These are phyloP conservation scores for Psittacula cyanocephala DNA, from an alignment of 2,113 vertebrate genomes.

Conservation along the genomic window DNA sequence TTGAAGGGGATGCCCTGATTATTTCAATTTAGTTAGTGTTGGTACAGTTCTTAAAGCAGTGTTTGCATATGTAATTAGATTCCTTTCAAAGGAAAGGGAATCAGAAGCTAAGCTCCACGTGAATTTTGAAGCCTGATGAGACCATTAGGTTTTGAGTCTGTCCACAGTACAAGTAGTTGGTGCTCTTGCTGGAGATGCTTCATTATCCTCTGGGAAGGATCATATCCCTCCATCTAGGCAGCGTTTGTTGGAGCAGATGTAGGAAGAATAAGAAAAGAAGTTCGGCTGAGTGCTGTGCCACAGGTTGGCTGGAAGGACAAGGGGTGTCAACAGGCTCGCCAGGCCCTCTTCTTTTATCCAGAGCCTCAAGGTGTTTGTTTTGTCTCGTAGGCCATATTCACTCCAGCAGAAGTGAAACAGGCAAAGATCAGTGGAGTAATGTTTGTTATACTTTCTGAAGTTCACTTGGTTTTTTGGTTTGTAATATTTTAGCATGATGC, in stretches of 20 bases:
- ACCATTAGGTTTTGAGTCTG: background rate
- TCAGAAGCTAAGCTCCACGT: background rate
- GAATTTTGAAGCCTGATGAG: background rate
- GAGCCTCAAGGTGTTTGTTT: rapidly evolving
- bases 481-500: background rate
- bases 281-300: background rate
- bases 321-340: background rate
- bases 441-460: background rate
- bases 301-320: background rate
- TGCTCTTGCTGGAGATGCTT: background rate
- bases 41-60: background rate
- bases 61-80: background rate
- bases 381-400: background rate
- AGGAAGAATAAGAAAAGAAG: background rate
- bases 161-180: background rate
- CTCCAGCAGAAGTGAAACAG: background rate
- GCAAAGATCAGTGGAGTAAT: background rate
- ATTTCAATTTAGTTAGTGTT: background rate
- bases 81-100: background rate
- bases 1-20: background rate
- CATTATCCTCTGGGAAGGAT: background rate
- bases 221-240: background rate
- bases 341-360: background rate
- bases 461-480: background rate
- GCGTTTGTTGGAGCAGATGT: background rate